phyloP scores from a whole-genome alignment of 1,140 invertebrate genomes.

The Eulimnadia texana region DNA sequence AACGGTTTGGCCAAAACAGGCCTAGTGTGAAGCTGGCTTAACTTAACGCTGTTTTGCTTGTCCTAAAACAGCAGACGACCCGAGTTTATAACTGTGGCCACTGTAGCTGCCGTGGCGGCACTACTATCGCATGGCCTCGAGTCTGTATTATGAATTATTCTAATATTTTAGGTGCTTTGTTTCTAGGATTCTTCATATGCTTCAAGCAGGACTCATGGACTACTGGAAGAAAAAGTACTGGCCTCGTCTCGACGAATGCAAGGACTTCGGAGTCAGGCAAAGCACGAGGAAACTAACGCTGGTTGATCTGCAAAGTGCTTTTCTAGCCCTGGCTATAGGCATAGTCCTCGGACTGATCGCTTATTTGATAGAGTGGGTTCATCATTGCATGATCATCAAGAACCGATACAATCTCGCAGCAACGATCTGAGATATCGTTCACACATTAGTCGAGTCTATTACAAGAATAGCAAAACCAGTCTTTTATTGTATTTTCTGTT shows the following conservation, averaged over 20 bases:
- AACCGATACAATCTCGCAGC: no score
- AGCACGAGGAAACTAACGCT: neutral
- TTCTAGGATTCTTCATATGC: slow-evolving; percentile 20
- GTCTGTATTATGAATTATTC: neutral
- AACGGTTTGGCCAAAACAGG: neutral
- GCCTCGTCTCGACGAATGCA: slow-evolving; percentile 20
- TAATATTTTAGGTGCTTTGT: neutral
- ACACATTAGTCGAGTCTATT: no score
- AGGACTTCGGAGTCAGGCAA: neutral
- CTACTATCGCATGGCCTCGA: no score
- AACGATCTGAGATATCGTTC: no score
- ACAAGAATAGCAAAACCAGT: no score
- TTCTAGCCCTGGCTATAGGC: slow-evolving; percentile 3
- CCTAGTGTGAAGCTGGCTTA: neutral
- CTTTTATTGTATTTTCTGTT: no score
- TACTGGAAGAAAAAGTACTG: slow-evolving; percentile 20
- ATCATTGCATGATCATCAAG: neutral
- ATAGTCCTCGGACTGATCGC: neutral
- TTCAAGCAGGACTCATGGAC: slow-evolving; percentile 19
- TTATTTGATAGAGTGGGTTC: neutral
- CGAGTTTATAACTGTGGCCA: no score
- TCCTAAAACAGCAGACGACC: no score
- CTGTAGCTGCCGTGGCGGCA: no score
- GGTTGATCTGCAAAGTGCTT: slow-evolving; percentile 1
- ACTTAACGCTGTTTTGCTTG: no score